Conservation (phyloP, 2,888 invertebrate genomes). For the Drosophila buzzatii region DNA sequence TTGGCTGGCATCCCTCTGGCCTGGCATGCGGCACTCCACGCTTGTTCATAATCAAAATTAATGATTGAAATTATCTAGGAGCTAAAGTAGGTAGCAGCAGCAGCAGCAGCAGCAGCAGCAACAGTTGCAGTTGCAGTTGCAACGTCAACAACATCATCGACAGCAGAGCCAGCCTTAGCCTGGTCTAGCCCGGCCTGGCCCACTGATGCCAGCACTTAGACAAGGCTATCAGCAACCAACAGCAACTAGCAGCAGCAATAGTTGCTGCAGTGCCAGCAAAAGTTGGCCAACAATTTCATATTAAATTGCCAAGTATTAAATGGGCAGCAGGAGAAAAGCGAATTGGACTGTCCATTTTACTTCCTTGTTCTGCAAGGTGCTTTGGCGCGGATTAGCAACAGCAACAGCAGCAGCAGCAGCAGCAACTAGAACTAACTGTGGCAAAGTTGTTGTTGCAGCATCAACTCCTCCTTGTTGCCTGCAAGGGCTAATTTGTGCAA, state of each 20-base stretch:
- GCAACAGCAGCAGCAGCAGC: constrained; percentile 7
- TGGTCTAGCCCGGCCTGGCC: constrained; percentile 30
- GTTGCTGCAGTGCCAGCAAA: constrained; percentile 44
- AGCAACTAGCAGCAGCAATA: constrained; percentile 49
- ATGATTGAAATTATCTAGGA: constrained; percentile 83
- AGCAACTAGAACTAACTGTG: constrained; percentile 30
- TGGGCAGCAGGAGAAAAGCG: constrained; percentile 57
- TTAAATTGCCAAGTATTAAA: constrained; percentile 83
- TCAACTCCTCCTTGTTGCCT: constrained; percentile 62
- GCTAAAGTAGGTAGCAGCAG: constrained; percentile 66
- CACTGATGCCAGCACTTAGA: constrained; percentile 81
- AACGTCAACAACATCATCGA: constrained; percentile 69
- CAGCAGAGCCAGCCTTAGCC: constrained; percentile 30
- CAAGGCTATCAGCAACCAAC: constrained; percentile 79
- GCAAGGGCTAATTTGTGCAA: constrained; percentile 81
- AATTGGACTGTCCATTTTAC: constrained; percentile 61
- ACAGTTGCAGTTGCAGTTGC: constrained; percentile 59
- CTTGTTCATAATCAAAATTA: constrained; percentile 82
- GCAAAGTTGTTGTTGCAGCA: constrained; percentile 35
- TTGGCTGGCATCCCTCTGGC: constrained; percentile 17
- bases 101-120: constrained; percentile 22
- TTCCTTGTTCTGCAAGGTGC: constrained; percentile 79
- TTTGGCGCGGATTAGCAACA: constrained; percentile 66
- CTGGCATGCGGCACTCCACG: constrained; percentile 55
- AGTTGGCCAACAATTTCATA: constrained; percentile 82